Evolutionary conservation across 1,140 invertebrate genomes (phyloP).

Genomic region (Cylas formicarius): DNA sequence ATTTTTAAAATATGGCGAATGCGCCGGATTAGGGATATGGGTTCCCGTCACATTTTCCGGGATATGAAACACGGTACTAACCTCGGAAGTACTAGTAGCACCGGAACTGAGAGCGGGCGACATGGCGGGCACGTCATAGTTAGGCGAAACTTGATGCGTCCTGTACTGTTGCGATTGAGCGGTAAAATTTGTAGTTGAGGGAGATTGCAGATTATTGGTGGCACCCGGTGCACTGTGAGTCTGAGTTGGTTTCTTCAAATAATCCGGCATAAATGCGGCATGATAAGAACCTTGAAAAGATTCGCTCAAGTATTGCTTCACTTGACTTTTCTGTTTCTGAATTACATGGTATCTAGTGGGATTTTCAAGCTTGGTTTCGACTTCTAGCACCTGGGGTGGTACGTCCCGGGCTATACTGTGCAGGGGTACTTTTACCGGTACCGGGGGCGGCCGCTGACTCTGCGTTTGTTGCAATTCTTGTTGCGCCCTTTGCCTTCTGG

Average conservation of each 20-base stretch:
- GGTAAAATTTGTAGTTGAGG: slow-evolving; percentile 4
- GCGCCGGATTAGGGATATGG: too few species aligned
- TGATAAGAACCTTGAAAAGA: slow-evolving; percentile 53
- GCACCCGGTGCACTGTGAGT: slow-evolving; percentile 39
- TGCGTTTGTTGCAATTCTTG: slow-evolving; percentile 29
- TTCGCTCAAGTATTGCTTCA: slow-evolving; percentile 75
- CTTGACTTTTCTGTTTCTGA: slow-evolving; percentile 82
- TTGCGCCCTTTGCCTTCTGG: slow-evolving; percentile 35
- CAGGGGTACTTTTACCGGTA: slow-evolving; percentile 49
- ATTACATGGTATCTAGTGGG: slow-evolving; percentile 87
- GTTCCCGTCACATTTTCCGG: too few species aligned
- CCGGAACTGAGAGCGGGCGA: slow-evolving; percentile 67
- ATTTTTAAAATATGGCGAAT: too few species aligned
- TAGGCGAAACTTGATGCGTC: slow-evolving; percentile 40
- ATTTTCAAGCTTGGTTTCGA: slow-evolving; percentile 78
- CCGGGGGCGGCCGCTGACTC: slow-evolving; percentile 33
- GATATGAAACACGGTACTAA: slow-evolving; percentile 41
- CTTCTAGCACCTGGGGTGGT: slow-evolving; percentile 73
- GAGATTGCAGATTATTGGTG: slow-evolving; percentile 2
- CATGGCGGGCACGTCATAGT: slow-evolving; percentile 51
- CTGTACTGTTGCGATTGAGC: slow-evolving; percentile 23
- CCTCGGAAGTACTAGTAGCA: slow-evolving; percentile 68
- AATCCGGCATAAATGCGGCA: slow-evolving; percentile 22
- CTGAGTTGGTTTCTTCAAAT: slow-evolving; percentile 27
- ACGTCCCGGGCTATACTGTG: slow-evolving; percentile 61